These are phyloP conservation scores for Drosophila prosaltans DNA, from an alignment of 1,140 invertebrate species.

Conservation along the genomic window DNA sequence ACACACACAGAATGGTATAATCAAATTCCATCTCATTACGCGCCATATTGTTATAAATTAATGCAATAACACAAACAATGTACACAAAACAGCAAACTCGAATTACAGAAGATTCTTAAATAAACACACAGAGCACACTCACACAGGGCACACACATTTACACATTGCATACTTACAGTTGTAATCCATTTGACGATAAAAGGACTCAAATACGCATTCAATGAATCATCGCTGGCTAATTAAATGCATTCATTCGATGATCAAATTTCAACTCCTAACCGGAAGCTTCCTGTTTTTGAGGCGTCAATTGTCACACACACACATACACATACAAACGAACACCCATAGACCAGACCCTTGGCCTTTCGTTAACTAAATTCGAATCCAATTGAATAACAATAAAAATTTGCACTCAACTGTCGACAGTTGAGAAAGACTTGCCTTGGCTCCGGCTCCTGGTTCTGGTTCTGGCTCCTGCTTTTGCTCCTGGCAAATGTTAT, in stretches of 20 bases:
- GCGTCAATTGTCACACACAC: constrained; percentile 77
- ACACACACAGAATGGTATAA: constrained; percentile 57
- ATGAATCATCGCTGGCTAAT: constrained; percentile 66
- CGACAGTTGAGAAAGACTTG: neutral
- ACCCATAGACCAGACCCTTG: neutral
- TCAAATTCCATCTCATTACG: constrained; percentile 79
- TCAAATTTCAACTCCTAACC: constrained; percentile 60
- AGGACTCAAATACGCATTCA: constrained; percentile 41
- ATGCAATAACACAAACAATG: constrained; percentile 80
- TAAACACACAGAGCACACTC: constrained; percentile 11
- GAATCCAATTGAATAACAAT: constrained; percentile 83
- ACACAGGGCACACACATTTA: neutral
- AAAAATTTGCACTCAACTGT: constrained; percentile 65
- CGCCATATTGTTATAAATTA: constrained; percentile 81
- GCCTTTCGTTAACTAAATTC: constrained; percentile 60
- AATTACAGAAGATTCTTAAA: constrained; percentile 52
- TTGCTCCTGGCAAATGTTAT: constrained; percentile 51
- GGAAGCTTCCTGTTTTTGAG: constrained; percentile 70
- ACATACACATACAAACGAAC: constrained; percentile 1
- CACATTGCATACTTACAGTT: constrained; percentile 4
- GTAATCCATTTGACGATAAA: constrained; percentile 46
- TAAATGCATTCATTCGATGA: constrained; percentile 42
- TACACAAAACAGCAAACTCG: constrained; percentile 62
- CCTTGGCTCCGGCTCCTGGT: neutral
- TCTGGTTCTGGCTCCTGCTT: constrained; percentile 8